Evolutionary conservation across 1,140 invertebrate species (phyloP).

Genomic region (Stenopsyche tienmushanensis): DNA sequence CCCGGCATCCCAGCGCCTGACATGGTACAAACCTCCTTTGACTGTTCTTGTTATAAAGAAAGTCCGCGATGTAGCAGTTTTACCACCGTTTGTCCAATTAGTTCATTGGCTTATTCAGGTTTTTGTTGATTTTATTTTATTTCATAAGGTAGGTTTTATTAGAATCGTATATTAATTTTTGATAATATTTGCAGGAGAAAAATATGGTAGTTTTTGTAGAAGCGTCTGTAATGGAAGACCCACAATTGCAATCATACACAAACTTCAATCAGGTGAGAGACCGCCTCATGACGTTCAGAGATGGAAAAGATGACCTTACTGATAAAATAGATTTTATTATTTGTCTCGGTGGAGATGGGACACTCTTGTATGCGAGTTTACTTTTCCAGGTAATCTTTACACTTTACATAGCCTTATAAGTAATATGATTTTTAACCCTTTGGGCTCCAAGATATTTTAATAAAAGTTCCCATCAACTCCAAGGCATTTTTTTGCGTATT

Average conservation of each 20-base stretch:
- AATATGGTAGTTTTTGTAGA: conserved; percentile 94
- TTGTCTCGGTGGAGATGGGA: conserved; percentile 95
- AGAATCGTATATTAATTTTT: conserved; percentile 18
- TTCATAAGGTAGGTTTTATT: conserved; percentile 6
- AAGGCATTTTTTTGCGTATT: no score
- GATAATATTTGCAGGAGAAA: conserved; percentile 70
- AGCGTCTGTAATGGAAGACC: conserved; percentile 82
- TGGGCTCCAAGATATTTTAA: no score
- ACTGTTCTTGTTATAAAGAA: conserved; percentile 96
- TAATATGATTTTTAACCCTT: no score
- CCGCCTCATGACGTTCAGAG: conserved; percentile 86
- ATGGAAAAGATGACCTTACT: conserved; percentile 83
- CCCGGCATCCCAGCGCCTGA: conserved; percentile 91
- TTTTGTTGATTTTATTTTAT: conserved; percentile 32
- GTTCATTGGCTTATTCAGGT: conserved; percentile 92
- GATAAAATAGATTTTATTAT: conserved; percentile 97
- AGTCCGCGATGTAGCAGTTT: conserved; percentile 84
- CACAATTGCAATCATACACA: conserved; percentile 67
- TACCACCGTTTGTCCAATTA: conserved; percentile 89
- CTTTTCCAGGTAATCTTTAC: conserved; percentile 65
- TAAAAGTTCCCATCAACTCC: no score
- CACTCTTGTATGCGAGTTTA: conserved; percentile 89
- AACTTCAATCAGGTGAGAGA: conserved; percentile 75
- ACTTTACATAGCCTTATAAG: no score
- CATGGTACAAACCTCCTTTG: conserved; percentile 94